These are phyloP conservation scores for Meloidogyne floridensis DNA, from an alignment of 1,140 invertebrate species.

Conservation along the genomic window DNA sequence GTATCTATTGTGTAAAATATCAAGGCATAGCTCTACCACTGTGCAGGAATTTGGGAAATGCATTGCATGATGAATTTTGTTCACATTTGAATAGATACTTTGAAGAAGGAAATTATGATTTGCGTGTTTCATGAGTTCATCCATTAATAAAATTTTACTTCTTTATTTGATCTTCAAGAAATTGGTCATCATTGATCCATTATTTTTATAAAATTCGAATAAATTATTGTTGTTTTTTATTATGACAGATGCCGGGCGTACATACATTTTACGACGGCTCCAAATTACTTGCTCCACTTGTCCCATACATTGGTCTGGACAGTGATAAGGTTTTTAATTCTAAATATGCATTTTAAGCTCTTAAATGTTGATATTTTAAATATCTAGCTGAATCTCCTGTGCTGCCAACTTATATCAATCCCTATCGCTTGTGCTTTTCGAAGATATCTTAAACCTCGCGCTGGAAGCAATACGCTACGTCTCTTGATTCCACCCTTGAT, in stretches of 20 bases:
- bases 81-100: background rate
- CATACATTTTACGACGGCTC: conserved; percentile 31
- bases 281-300: conserved; percentile 23
- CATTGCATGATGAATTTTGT: background rate
- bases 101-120: background rate
- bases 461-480: conserved; percentile 72
- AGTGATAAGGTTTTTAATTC: conserved; percentile 24
- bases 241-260: background rate
- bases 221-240: background rate
- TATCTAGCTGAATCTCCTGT: conserved; percentile 79
- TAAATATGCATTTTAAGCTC: background rate
- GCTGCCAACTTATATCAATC: conserved; percentile 79
- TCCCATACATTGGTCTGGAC: conserved; percentile 25
- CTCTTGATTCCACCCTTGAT: conserved; percentile 77
- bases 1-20: background rate
- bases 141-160: background rate
- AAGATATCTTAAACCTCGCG: conserved; percentile 74
- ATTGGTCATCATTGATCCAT: background rate
- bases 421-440: conserved; percentile 77
- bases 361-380: background rate
- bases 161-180: background rate
- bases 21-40: background rate
- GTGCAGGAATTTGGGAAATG: background rate
- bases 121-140: background rate
- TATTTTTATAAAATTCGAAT: background rate